These are phyloP conservation scores for Beroe forskalii DNA, from an alignment of 37 sponge, comb jelly and placozoan species.

Conservation along the genomic window DNA sequence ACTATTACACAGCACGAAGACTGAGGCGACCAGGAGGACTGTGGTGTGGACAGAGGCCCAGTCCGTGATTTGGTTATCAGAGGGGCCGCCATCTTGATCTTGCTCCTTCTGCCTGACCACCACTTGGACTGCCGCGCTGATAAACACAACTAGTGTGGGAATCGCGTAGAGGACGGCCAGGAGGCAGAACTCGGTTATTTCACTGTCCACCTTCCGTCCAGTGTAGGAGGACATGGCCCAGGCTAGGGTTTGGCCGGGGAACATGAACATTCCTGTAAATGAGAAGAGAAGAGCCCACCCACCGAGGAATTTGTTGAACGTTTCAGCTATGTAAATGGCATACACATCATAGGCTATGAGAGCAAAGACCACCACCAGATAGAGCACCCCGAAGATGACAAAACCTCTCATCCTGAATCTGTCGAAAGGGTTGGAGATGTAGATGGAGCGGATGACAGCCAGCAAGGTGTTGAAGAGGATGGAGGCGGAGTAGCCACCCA, in stretches of 20 bases:
- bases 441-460: background rate
- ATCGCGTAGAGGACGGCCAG: background rate
- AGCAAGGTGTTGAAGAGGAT: background rate
- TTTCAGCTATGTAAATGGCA: background rate
- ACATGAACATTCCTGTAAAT: background rate
- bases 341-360: background rate
- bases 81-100: too few relatives aligned
- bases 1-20: background rate
- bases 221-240: background rate
- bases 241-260: background rate
- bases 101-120: background rate
- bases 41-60: slow-evolving; percentile 22
- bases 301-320: background rate
- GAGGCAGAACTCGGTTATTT: background rate
- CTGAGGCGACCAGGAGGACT: slow-evolving; percentile 1
- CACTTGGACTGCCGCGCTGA: background rate
- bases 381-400: background rate
- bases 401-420: background rate
- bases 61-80: background rate
- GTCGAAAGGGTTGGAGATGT: background rate
- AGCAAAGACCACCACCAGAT: background rate
- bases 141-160: background rate
- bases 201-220: background rate
- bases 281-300: background rate
- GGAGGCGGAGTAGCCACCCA: background rate